Base-by-base conservation (phyloP, 2,888 invertebrate genomes). In the Deladenus siricidicola region DNA sequence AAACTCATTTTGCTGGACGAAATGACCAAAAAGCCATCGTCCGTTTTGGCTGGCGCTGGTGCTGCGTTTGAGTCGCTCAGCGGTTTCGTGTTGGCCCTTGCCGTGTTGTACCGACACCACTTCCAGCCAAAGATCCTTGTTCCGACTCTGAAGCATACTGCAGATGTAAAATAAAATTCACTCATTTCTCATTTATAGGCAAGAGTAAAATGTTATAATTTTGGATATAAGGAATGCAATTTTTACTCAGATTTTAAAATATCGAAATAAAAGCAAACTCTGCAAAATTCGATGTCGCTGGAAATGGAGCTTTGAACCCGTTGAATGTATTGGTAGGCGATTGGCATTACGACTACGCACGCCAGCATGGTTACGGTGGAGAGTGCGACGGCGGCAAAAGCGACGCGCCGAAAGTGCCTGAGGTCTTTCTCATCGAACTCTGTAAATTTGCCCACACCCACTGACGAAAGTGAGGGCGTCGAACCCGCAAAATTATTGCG, bases 311-410 rank as follows among this genome's bases (percentile, higher is more conserved):
- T 66, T 39, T 78, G 78, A 26, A 78, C 67, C 51, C 69, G 64
- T 58, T 78, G 78, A 39, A 78, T 67, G 62, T 74, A 72, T 60
- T 75, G 78, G 68, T 77, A 78, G 44, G 73, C 69, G 23, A 78
- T 62, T 6, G 78, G 78, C 58, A 78, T 61, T 14, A 77, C 55
- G 26, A 78, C 64, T 24, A 78, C 70, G 52, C 74, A 77, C 17
- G 70, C 67, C 47, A 78, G 60, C 66, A 78, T 72, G 26, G 76
- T 75, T 42, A 73, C 71, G 10, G 78, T 78, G 24, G 76, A 76
- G 26, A 78, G 58, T 6, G 74, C 72, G 23, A 78, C 76, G 1
- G 78, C 70, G 19, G 72, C 59, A 62, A 78, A 78, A 19, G 76
- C 76, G 19, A 73, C 62, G 19, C 66, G 48, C 4, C 69, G 64